Percentiles rank a stretch among this genome's conserved stretches.
These are phyloP conservation scores for Dendropsophus ebraccatus DNA, from an alignment of 2,113 vertebrate genomes.

Conservation along the genomic window DNA sequence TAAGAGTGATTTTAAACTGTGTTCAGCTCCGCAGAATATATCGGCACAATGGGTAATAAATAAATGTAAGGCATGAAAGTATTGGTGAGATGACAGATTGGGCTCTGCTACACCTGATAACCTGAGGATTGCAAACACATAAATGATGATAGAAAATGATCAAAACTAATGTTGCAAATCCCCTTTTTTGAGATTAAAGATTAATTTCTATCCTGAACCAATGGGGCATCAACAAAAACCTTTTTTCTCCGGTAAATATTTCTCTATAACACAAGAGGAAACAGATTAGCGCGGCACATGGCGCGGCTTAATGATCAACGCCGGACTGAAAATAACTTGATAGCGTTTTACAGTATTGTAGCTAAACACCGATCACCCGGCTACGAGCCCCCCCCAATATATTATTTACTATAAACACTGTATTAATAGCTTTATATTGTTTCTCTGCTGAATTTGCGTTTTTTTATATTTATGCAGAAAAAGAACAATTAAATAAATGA, in stretches of 20 bases:
- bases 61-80: not conserved
- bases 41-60: not conserved
- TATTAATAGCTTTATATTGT: not conserved
- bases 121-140: not conserved
- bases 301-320: slow-evolving; percentile 41
- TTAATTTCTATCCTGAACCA: slow-evolving; percentile 17
- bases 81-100: not conserved
- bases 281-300: slow-evolving; percentile 1
- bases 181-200: slow-evolving; percentile 20
- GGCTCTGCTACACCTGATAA: not conserved
- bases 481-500: slow-evolving; percentile 39
- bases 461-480: slow-evolving; percentile 16
- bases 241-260: slow-evolving; percentile 16
- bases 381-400: not conserved
- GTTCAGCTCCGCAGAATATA: not conserved
- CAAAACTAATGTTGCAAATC: slow-evolving; percentile 10
- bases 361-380: not conserved
- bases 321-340: slow-evolving; percentile 16
- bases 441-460: not conserved
- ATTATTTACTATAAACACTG: slow-evolving; percentile 28
- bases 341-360: not conserved
- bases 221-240: slow-evolving; percentile 1
- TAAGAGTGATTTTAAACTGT: not conserved
- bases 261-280: not conserved
- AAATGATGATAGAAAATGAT: not conserved